A percentile compares a stretch with the other conserved stretches of the same genome.
These are phyloP conservation scores for Piezodorus guildinii DNA, from an alignment of 1,140 invertebrate species.

Conservation along the genomic window DNA sequence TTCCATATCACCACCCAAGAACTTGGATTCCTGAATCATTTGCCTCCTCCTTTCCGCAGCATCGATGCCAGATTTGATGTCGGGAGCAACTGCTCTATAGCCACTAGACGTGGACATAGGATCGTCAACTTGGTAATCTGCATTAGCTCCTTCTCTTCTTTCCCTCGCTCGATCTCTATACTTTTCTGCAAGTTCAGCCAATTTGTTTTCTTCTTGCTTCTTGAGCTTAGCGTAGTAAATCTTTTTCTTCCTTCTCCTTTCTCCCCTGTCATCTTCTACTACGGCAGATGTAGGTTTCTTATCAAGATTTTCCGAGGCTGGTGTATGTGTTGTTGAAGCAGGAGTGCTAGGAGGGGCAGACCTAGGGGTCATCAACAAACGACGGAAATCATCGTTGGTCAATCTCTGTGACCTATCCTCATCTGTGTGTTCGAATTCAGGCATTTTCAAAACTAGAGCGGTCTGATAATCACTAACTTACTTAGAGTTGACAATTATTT, in stretches of 20 bases:
- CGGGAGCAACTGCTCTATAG: conserved; percentile 89
- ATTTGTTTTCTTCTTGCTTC: conserved; percentile 89
- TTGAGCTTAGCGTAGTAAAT: conserved; percentile 90
- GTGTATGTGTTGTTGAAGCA: conserved; percentile 27
- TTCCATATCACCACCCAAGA: conserved; percentile 99
- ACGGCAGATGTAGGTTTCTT: conserved; percentile 12
- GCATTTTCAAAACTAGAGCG: conserved; percentile 15
- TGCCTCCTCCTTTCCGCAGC: conserved; percentile 89
- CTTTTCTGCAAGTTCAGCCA: conserved; percentile 89
- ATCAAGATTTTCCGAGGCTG: conserved; percentile 1
- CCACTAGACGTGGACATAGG: conserved; percentile 78
- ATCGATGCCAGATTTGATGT: conserved; percentile 83
- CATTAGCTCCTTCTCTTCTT: conserved; percentile 74
- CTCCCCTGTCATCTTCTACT: conserved; percentile 47
- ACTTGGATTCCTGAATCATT: conserved; percentile 98
- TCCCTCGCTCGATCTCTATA: conserved; percentile 90
- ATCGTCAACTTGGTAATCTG: conserved; percentile 70
- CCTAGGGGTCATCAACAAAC: conserved; percentile 87
- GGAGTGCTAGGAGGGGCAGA: conserved; percentile 43
- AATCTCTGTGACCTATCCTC: conserved; percentile 52
- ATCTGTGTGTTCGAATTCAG: conserved; percentile 30
- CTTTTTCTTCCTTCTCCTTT: conserved; percentile 68
- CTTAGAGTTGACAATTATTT: too few relatives aligned
- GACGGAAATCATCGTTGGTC: conserved; percentile 95
- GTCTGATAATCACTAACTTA: too few relatives aligned